These are phyloP conservation scores for Eurosta solidaginis DNA, from an alignment of 1,140 invertebrate species.

Conservation along the genomic window DNA sequence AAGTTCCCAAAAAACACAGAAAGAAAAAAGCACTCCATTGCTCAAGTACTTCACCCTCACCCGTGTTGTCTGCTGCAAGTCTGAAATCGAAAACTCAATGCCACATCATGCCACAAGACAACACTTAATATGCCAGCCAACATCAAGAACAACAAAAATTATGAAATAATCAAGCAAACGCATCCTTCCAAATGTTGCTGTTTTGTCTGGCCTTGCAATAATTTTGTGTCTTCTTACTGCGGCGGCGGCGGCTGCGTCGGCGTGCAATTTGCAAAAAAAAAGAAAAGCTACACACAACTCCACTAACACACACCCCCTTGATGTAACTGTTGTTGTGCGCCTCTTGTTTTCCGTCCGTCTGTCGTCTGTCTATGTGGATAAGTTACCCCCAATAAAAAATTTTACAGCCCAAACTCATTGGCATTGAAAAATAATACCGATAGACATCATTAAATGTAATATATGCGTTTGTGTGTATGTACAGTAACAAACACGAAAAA, in stretches of 20 bases:
- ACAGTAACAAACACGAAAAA: no score
- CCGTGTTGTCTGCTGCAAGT: neutral
- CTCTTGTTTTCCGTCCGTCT: no score
- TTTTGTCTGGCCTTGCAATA: slow-evolving; percentile 8
- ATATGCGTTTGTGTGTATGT: neutral
- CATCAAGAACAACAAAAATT: neutral
- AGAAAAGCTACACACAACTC: neutral
- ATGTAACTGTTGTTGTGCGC: neutral
- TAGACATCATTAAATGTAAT: neutral
- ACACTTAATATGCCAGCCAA: neutral
- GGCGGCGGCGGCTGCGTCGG: neutral
- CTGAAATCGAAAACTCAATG: neutral
- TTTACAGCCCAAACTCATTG: neutral
- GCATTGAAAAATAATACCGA: neutral
- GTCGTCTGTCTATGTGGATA: no score
- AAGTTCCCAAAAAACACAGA: no score
- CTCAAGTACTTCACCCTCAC: neutral
- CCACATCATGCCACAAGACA: neutral
- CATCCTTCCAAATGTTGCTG: neutral
- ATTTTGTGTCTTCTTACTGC: neutral
- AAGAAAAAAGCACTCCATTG: no score
- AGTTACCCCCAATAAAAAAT: neutral
- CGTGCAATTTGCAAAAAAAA: neutral
- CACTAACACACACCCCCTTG: neutral
- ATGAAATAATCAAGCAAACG: neutral